These are phyloP conservation scores for Lottia gigantea DNA, from an alignment of 2,888 invertebrate genomes.

Conservation along the genomic window DNA sequence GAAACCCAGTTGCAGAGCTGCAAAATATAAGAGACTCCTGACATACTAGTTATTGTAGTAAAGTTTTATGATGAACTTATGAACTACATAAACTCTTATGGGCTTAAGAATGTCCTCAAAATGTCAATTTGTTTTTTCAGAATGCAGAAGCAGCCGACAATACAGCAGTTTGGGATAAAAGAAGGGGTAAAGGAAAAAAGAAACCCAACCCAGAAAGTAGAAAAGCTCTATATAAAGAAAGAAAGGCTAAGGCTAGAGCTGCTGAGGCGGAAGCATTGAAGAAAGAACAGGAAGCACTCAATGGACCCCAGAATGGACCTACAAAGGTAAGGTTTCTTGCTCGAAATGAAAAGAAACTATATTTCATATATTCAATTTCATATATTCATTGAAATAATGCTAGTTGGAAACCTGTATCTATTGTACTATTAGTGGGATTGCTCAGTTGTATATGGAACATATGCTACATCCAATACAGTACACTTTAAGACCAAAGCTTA, in stretches of 20 bases:
- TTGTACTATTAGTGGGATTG: neutral
- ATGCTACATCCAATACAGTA: no score
- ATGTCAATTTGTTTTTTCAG: neutral
- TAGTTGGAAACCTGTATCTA: no score
- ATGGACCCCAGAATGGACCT: neutral
- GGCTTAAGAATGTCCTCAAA: no score
- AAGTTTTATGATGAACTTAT: no score
- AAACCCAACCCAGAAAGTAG: slow-evolving; percentile 5
- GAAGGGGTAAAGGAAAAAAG: neutral
- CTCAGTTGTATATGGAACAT: no score
- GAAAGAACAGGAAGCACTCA: neutral
- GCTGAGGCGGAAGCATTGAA: slow-evolving; percentile 14
- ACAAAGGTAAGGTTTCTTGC: neutral
- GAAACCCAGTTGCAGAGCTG: no score
- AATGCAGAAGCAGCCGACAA: slow-evolving; percentile 5
- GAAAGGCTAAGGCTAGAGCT: slow-evolving; percentile 10
- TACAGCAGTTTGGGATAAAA: slow-evolving; percentile 13
- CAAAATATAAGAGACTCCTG: no score
- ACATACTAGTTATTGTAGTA: no score
- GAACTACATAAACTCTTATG: no score
- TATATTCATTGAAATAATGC: neutral
- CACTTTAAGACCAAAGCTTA: no score
- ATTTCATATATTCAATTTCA: neutral
- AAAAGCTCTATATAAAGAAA: slow-evolving; percentile 13
- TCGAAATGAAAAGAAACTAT: no score